Percentiles rank a stretch among this genome's conserved stretches.
Conservation (phyloP, 2,888 invertebrate species). For the Leptogaster cylindrica region DNA sequence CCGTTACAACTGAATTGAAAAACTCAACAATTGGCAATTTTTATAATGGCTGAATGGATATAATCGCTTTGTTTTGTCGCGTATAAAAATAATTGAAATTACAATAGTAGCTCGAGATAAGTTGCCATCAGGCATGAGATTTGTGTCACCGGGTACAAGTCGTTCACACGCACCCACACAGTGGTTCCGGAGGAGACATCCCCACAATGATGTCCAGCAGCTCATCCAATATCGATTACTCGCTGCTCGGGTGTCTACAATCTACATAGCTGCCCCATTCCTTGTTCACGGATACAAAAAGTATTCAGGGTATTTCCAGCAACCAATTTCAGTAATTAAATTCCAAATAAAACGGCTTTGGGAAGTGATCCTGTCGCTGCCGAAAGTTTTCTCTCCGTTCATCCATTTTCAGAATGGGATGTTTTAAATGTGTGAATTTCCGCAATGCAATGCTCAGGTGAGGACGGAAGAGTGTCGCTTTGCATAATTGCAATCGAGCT, state of each 20-base stretch:
- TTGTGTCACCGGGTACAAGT: background rate
- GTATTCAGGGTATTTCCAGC: background rate
- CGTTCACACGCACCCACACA: background rate
- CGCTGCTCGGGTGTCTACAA: background rate
- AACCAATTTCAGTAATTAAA: constrained; percentile 29
- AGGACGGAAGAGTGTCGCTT: too few relatives aligned
- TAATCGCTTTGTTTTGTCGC: constrained; percentile 21
- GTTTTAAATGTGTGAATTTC: too few relatives aligned
- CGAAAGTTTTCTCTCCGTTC: too few relatives aligned
- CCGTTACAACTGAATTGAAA: constrained; percentile 15
- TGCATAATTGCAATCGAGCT: too few relatives aligned
- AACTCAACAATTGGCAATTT: constrained; percentile 29
- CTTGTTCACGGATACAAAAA: background rate
- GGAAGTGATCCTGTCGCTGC: too few relatives aligned
- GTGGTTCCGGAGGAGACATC: background rate
- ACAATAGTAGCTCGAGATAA: background rate
- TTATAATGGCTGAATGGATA: constrained; percentile 7
- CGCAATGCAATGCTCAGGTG: too few relatives aligned
- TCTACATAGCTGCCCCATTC: background rate
- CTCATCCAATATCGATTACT: constrained; percentile 11
- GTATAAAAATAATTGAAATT: constrained; percentile 34
- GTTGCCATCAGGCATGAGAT: background rate
- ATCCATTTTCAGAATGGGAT: too few relatives aligned
- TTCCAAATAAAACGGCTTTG: too few relatives aligned
- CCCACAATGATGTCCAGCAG: background rate